phyloP scores from a whole-genome alignment of 2,797 vertebrate species.

The Periophthalmus magnuspinnatus region DNA sequence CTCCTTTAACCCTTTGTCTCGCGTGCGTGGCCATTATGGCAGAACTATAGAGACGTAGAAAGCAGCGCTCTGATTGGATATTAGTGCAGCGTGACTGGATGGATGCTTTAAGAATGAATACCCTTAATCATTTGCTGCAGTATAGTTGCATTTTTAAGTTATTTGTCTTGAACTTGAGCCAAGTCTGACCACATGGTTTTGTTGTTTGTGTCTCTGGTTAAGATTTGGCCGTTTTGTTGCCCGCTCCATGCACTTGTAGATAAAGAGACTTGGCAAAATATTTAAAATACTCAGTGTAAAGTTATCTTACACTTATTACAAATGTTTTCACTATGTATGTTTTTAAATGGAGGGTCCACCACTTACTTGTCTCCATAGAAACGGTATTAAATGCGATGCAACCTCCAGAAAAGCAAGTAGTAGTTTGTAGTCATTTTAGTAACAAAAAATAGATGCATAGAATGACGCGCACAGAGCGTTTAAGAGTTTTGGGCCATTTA shows the following conservation, averaged over 20 bases:
- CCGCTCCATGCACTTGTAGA: neutral
- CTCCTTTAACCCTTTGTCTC: constrained; percentile 8
- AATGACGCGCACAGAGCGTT: neutral
- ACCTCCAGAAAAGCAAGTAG: neutral
- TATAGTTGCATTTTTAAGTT: neutral
- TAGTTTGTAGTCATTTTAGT: neutral
- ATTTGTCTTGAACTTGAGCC: neutral
- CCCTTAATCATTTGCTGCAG: constrained; percentile 9
- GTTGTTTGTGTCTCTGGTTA: neutral
- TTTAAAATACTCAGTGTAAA: no score
- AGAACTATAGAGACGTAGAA: neutral
- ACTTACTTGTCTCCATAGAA: no score
- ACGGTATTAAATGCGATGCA: no score
- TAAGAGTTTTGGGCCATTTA: neutral
- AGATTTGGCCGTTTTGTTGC: neutral
- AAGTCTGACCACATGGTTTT: neutral
- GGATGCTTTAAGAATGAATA: neutral
- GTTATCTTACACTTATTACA: no score
- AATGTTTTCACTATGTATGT: neutral
- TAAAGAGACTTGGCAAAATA: neutral
- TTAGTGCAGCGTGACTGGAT: neutral
- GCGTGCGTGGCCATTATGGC: neutral
- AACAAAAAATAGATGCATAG: neutral
- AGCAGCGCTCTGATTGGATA: neutral
- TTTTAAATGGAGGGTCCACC: no score